These are phyloP conservation scores for Sphaeramia orbicularis DNA, from an alignment of 2,797 vertebrate species.

Conservation along the genomic window DNA sequence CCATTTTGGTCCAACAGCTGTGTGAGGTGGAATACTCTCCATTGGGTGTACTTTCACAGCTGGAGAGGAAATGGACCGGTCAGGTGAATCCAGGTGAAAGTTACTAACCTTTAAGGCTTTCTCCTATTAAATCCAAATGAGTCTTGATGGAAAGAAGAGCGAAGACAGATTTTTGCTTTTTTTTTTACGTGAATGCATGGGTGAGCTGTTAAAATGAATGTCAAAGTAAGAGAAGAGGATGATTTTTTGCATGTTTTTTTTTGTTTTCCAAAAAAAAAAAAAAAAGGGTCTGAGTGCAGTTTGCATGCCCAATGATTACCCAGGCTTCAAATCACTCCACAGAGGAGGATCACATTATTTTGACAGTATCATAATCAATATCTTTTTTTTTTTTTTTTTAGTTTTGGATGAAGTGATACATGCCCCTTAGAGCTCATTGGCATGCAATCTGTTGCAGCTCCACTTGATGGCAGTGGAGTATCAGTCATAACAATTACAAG, in stretches of 20 bases:
- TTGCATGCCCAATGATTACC: no score
- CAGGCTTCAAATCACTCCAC: no score
- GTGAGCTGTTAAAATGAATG: not conserved
- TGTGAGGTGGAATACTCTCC: conserved; percentile 24
- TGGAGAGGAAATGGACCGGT: conserved; percentile 62
- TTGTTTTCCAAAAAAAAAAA: no score
- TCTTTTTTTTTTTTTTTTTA: no score
- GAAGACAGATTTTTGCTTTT: not conserved
- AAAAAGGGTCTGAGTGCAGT: no score
- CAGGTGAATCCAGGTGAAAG: conserved; percentile 70
- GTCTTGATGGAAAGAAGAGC: conserved; percentile 18
- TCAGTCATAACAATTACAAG: conserved; percentile 16
- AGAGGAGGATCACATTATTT: no score
- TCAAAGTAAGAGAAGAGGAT: no score
- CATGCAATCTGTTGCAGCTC: conserved; percentile 29
- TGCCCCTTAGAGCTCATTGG: not conserved
- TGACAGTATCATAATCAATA: no score
- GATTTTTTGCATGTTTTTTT: no score
- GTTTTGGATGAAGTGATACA: not conserved
- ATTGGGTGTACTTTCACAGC: conserved; percentile 47
- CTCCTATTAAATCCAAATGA: conserved; percentile 32
- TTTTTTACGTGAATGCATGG: not conserved
- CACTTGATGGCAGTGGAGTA: conserved; percentile 78
- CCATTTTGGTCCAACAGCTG: conserved; percentile 54
- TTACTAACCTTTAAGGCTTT: conserved; percentile 40